Base-by-base conservation (phyloP, 2,797 vertebrate genomes). In the Falco peregrinus region DNA sequence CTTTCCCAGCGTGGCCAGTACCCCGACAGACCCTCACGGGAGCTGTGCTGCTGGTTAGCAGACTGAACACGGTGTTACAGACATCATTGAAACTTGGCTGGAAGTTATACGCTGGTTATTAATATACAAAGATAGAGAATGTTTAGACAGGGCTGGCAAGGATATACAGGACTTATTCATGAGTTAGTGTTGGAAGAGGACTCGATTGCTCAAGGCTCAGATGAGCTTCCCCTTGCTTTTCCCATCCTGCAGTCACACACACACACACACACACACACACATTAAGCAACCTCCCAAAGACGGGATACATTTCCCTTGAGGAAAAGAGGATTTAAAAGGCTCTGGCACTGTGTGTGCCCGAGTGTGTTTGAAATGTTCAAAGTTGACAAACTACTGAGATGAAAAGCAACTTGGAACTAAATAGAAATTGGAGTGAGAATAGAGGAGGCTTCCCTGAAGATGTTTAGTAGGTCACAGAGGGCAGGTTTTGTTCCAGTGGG, bases 401-500 rank as follows among this genome's bases (percentile, higher is more conserved):
- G 68, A 95, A 95, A 96, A 93, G 69, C 65, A 87, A n/a, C 84
- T 81, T 87, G 53, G 82, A 92, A 87, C 33, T 60, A 81, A 84
- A 81, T 47, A 68, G 85, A 84, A 90, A 71, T 78, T 83, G 92
- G 82, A 94, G n/a, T 6, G 13, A 92, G 90, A 96, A 51, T 22
- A 96, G 87, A 92, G 57, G 61, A 89, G 76, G n/a, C 50, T 91
- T 95, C 85, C 73, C 71, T 91, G 35, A 92, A 92, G 79, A 91
- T 87, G 69, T 91, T 89, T 91, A 61, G 83, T 73, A 78, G 81
- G 88, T 95, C 89, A 91, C 33, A n/a, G 35, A 74, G 93, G 90
- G 92, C 84, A 89, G 57, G 61, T 76, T 96, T 89, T 96, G 57
- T 86, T 93, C 94, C 82, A 91, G 56, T 88, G 87, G 76, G 59